Evolutionary conservation across 2,888 invertebrate genomes (phyloP).

Genomic region (Deilephila porcellus): DNA sequence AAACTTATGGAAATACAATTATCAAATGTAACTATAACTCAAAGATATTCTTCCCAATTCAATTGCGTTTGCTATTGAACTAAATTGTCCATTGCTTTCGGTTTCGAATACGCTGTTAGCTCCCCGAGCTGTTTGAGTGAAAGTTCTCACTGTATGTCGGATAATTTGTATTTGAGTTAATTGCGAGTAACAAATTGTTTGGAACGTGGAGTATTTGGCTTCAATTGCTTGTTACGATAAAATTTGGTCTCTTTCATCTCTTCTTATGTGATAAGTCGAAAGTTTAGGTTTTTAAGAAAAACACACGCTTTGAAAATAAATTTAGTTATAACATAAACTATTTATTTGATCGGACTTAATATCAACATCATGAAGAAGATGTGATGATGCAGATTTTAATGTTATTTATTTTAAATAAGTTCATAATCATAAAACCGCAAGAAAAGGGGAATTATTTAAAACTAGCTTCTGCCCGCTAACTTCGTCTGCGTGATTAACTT

Average conservation of each 20-base stretch:
- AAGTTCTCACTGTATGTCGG: not conserved
- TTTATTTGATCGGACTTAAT: too few relatives aligned
- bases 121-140: not conserved
- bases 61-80: not conserved
- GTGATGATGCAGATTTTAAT: too few relatives aligned
- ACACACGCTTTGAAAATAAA: too few relatives aligned
- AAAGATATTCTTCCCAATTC: not conserved
- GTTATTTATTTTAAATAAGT: too few relatives aligned
- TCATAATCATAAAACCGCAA: too few relatives aligned
- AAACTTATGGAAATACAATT: too few relatives aligned
- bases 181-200: conserved; percentile 10
- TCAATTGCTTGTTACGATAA: not conserved
- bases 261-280: not conserved
- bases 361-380: too few relatives aligned
- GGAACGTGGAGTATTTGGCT: not conserved
- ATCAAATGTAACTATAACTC: too few relatives aligned
- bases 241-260: not conserved
- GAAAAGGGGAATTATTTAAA: too few relatives aligned
- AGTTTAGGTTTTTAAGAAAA: not conserved
- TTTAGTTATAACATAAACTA: too few relatives aligned
- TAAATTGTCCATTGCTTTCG: conserved; percentile 14
- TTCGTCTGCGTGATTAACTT: too few relatives aligned
- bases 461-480: too few relatives aligned
- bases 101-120: not conserved
- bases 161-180: not conserved